Base-by-base conservation (phyloP, 2,888 invertebrate species). In the Exephanes ischioxanthus region DNA sequence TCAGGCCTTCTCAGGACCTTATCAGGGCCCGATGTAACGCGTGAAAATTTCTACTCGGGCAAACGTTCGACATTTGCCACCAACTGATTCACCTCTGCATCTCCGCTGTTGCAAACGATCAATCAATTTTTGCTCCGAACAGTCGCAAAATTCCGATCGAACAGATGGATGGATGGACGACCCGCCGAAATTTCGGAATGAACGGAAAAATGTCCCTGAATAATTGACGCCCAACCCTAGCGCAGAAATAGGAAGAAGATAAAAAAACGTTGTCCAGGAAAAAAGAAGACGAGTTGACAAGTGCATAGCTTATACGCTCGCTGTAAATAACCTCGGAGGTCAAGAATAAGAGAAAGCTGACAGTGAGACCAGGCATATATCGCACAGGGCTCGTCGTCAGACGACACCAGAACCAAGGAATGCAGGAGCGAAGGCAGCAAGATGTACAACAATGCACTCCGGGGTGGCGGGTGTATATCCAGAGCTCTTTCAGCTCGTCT, bases 391-490 rank as follows among this genome's bases (percentile, higher is more conserved):
- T 82, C 51, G 58, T 81, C 33, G 76, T 7, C 71, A 53, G 71
- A 71, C 61, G 76, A 82, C 76, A 82, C 53, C 58, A 70, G 58
- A 63, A 75, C 75, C 81, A 48, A 55, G 33, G 58, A 58, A 58
- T 19, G 41, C 48, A 68, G 51, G 45, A 76, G 81, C 41, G 33
- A 61, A 75, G 67, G 37, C 63, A 66, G 76, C 76, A 71, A 82
- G 76, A 82, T 82, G 76, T 82, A 76, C 76, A 82, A 76, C 81
- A 82, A 76, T 82, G 76, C 81, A 63, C 81, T 71, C 41, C 41
- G 71, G 70, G 81, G 76, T 82, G 76, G 81, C 63, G 80, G 51
- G 71, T 73, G 70, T 82, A 76, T 76, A 76, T 82, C 63, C 61
- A 71, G 68, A 51, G 63, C 70, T 70, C 70, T 76, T 76, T 76